Evolutionary conservation across 92 coral and sea anemone species (phyloP), one percentile per base, ranked within the genome.

Genomic region (Diadumene lineata): DNA sequence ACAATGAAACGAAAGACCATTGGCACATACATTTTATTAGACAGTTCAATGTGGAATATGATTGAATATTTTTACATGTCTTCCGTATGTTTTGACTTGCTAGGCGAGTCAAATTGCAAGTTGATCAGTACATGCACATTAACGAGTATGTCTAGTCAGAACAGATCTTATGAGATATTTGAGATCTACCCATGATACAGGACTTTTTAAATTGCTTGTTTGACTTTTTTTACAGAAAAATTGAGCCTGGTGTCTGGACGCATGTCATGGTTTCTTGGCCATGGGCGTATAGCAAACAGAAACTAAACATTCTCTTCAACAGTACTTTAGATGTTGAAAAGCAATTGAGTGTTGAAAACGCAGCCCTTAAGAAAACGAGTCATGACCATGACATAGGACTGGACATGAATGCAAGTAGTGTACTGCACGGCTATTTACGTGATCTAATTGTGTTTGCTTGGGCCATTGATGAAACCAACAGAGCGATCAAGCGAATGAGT

Each of bases 401-500:
- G 7, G 43, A 70, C 21, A 51, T 43, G n/a, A 70, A 50, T 22
- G 18, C 8, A 17, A 70, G 75, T 70, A 55, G 22, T 6, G 75
- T 70, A 11, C 53, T 70, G 23, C 64, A 70, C 22, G 75, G 63
- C 11, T 70, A 70, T 32, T 16, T 70, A 55, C 28, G 75, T 50
- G 75, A 70, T 9, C 64, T 70, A 26, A 34, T 64, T 29, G 62
- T 70, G 11, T 70, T 50, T 34, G 11, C 0, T 19, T 31, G 62
- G 46, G 10, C 61, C 33, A 57, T 43, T 30, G n/a, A 24, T 17
- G 2, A 31, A 11, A 7, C 18, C 21, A 7, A 24, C 17, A 51
- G 34, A 8, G 9, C 34, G 9, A 8, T 28, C 23, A 29, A 25
- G 15, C 74, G 74, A 48, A 48, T 48, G 17, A 43, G 74, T 69